Conservation (phyloP, 2,888 invertebrate species). For the Hirudinaria manillensis region DNA sequence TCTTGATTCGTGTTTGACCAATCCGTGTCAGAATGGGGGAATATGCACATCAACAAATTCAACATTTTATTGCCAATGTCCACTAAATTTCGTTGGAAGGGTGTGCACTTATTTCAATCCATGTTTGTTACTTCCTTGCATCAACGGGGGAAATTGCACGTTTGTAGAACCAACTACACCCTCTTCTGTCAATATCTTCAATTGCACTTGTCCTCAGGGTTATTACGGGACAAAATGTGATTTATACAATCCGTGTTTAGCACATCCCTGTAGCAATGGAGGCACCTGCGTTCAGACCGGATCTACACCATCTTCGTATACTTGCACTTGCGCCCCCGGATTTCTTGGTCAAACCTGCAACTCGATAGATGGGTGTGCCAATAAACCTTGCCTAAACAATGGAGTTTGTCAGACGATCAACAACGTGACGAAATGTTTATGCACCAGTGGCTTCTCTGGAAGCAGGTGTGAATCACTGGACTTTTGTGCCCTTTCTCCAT, state of each 20-base stretch:
- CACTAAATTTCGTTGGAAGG: background rate
- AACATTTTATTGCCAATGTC: conserved; percentile 3
- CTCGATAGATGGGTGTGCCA: background rate
- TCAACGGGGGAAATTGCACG: conserved; percentile 25
- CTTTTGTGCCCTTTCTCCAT: background rate
- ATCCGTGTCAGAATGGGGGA: conserved; percentile 36
- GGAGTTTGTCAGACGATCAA: background rate
- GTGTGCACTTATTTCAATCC: conserved; percentile 11
- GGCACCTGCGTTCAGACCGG: background rate
- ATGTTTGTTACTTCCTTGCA: conserved; percentile 28
- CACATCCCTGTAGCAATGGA: conserved; percentile 14
- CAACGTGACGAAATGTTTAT: background rate
- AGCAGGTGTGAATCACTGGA: background rate
- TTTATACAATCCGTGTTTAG: background rate
- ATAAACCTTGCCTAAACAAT: background rate
- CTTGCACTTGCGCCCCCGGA: conserved; percentile 39
- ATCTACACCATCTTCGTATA: background rate
- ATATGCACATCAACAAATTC: conserved; percentile 28
- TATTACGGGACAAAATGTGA: conserved; percentile 5
- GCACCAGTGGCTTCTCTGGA: background rate
- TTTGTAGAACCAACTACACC: background rate
- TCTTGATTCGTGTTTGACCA: conserved; percentile 37
- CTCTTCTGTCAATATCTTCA: background rate
- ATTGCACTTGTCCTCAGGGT: background rate
- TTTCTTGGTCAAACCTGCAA: conserved; percentile 40